These are phyloP conservation scores for Casuarius casuarius DNA, from an alignment of 2,113 vertebrate genomes.

Conservation along the genomic window DNA sequence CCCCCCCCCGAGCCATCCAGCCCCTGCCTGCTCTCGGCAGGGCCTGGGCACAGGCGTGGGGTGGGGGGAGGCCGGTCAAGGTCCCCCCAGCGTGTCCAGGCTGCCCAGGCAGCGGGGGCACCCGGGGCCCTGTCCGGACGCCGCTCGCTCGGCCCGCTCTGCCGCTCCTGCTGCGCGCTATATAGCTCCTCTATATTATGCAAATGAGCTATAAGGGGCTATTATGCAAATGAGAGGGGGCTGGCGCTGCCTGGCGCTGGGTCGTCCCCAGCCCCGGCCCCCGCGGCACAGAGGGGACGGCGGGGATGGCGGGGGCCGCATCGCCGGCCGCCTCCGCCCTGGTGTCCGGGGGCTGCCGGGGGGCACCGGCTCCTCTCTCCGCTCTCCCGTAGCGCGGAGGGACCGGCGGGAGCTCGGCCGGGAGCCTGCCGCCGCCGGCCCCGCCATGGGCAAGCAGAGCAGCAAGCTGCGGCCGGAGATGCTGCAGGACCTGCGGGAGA, in stretches of 20 bases:
- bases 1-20: not conserved
- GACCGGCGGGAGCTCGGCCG: not conserved
- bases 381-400: not conserved
- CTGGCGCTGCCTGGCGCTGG: not conserved
- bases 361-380: not conserved
- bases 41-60: not conserved
- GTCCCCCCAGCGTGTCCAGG: not conserved
- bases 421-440: rapidly evolving
- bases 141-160: not conserved
- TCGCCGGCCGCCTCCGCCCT: rapidly evolving
- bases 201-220: constrained; percentile 10
- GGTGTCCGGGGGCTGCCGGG: not conserved
- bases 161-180: not conserved
- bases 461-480: constrained; percentile 98
- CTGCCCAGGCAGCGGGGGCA: rapidly evolving
- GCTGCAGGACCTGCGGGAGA: constrained; percentile 97
- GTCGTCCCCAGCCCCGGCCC: not conserved
- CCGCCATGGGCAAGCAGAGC: constrained; percentile 96
- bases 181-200: not conserved
- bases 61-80: no score
- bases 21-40: no score
- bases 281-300: not conserved
- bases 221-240: constrained; percentile 17
- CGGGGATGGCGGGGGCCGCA: not conserved
- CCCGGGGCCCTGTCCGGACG: rapidly evolving